phyloP scores from a whole-genome alignment of 2,888 invertebrate genomes.

The Congeria kusceri region DNA sequence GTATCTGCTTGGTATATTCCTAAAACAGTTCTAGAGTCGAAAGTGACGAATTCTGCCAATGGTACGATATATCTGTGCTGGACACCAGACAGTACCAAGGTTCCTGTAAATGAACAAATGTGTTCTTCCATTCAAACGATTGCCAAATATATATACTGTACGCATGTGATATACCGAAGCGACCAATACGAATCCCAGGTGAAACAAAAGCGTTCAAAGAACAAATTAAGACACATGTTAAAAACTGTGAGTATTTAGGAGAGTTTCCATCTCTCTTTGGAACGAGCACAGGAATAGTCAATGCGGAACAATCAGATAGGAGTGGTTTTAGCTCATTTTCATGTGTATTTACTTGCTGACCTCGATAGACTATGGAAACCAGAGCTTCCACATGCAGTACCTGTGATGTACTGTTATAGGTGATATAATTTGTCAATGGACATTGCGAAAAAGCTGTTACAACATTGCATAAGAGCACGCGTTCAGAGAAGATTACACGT shows the following conservation, averaged over 20 bases:
- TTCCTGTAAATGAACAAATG: too few species aligned
- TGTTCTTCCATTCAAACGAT: too few species aligned
- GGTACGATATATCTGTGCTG: constrained; percentile 2
- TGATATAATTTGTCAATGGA: not conserved
- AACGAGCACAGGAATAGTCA: not conserved
- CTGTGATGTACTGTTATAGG: not conserved
- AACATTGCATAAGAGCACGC: not conserved
- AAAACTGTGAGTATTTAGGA: not conserved
- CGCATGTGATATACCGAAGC: not conserved
- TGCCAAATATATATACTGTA: too few species aligned
- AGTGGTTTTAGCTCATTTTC: not conserved
- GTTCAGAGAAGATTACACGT: not conserved
- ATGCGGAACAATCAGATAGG: too few species aligned
- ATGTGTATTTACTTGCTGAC: constrained; percentile 3
- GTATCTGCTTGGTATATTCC: constrained; percentile 19
- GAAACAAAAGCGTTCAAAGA: not conserved
- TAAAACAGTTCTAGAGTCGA: constrained; percentile 3
- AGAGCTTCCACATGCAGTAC: not conserved
- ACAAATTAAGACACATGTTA: not conserved
- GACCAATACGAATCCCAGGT: not conserved
- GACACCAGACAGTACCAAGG: too few species aligned
- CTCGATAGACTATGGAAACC: not conserved
- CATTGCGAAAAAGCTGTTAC: not conserved
- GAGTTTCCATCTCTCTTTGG: constrained; percentile 1
- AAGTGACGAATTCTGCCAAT: not conserved